phyloP scores from a whole-genome alignment of 1,140 invertebrate genomes.

The Drosophila kanapiae region DNA sequence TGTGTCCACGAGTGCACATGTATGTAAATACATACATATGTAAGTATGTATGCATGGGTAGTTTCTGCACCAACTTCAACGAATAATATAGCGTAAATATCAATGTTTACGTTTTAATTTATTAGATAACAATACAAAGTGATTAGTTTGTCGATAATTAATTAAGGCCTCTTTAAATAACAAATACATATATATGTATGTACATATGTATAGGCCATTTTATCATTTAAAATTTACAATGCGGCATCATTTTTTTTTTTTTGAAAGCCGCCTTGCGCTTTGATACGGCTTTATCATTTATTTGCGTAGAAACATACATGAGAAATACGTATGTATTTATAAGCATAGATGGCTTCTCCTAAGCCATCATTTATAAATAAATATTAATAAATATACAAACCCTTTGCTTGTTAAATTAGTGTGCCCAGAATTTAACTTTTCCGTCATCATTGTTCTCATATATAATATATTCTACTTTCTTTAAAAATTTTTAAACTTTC shows the following conservation, averaged over 20 bases:
- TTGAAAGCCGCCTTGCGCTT: neutral
- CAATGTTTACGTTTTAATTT: constrained; percentile 11
- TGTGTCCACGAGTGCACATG: constrained; percentile 34
- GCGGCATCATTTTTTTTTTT: neutral
- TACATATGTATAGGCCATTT: constrained; percentile 1
- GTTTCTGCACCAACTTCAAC: neutral
- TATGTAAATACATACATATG: constrained; percentile 8
- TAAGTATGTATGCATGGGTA: neutral
- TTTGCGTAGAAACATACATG: neutral
- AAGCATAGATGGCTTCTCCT: neutral
- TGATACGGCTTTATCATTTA: neutral
- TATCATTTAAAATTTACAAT: neutral
- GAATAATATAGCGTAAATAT: neutral
- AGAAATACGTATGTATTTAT: no score
- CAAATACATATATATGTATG: constrained; percentile 1
- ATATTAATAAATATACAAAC: constrained; percentile 74
- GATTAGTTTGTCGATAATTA: constrained; percentile 10
- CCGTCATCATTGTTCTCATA: constrained; percentile 86
- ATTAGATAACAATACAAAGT: constrained; percentile 23
- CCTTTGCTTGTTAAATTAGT: constrained; percentile 87
- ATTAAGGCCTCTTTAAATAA: constrained; percentile 6
- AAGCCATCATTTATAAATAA: constrained; percentile 2
- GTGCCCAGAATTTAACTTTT: constrained; percentile 87
- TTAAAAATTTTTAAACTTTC: constrained; percentile 42
- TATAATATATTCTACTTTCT: constrained; percentile 24